A percentile compares a stretch with the other conserved stretches of the same genome.
These are phyloP conservation scores for Zophobas atratus DNA, from an alignment of 1,140 invertebrate species.

Conservation along the genomic window DNA sequence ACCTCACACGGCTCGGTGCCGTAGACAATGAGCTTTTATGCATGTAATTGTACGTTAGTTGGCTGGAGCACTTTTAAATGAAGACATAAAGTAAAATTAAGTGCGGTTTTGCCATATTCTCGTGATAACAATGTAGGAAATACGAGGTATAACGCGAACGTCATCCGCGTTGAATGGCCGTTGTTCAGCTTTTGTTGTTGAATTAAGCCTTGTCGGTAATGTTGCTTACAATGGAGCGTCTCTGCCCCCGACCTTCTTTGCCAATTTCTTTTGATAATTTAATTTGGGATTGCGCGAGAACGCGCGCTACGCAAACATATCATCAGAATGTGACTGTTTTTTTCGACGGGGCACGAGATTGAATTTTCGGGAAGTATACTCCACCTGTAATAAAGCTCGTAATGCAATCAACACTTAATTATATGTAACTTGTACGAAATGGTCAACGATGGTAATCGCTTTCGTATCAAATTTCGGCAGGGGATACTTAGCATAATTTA, in stretches of 20 bases:
- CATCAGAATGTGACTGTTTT: no score
- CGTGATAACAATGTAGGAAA: conserved; percentile 40
- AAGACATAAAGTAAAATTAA: conserved; percentile 49
- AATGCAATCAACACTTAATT: no score
- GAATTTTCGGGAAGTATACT: no score
- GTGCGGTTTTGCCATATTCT: conserved; percentile 48
- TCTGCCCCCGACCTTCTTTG: conserved; percentile 1
- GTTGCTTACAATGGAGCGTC: conserved; percentile 17
- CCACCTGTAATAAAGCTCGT: no score
- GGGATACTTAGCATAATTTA: no score
- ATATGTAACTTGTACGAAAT: no score
- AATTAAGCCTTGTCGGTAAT: conserved; percentile 35
- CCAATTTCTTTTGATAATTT: conserved; percentile 25
- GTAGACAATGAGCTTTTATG: conserved; percentile 43
- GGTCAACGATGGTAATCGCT: no score
- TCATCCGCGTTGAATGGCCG: conserved; percentile 36
- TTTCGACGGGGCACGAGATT: no score
- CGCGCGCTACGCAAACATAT: no score
- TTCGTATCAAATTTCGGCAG: no score
- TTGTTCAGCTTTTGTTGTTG: conserved; percentile 48
- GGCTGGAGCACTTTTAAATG: conserved; percentile 46
- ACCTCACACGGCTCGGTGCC: conserved; percentile 15
- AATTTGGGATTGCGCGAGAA: conserved; percentile 22
- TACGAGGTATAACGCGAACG: conserved; percentile 45
- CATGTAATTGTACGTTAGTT: conserved; percentile 42